Conservation (phyloP, 1,140 invertebrate genomes). For the Platyura marginata region DNA sequence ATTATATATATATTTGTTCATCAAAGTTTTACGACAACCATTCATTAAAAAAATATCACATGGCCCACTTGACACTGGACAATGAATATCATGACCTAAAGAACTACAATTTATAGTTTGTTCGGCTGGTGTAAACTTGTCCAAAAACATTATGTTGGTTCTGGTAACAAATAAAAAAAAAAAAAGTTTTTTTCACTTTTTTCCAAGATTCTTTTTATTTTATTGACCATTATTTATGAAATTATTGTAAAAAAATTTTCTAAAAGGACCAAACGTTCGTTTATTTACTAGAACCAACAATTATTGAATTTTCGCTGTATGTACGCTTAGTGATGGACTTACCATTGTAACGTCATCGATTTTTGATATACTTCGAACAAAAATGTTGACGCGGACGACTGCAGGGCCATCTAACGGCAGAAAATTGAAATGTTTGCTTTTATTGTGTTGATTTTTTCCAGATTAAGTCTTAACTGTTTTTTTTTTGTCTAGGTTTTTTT, state of each 20-base stretch:
- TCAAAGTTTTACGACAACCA: neutral
- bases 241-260: no score
- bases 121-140: no score
- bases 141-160: no score
- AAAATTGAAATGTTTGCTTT: conserved; percentile 2
- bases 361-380: conserved; percentile 95
- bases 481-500: no score
- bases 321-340: conserved; percentile 33
- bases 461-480: no score
- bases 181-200: no score
- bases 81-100: conserved; percentile 1
- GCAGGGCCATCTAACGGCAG: conserved; percentile 63
- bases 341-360: conserved; percentile 98
- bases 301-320: neutral
- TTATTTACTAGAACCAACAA: no score
- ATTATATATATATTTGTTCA: no score
- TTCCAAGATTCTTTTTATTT: no score
- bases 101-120: neutral
- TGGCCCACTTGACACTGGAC: conserved; percentile 3
- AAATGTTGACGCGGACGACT: conserved; percentile 88
- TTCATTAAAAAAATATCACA: neutral
- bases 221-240: no score
- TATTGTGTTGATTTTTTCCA: neutral
- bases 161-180: no score
- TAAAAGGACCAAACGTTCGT: no score